A percentile compares a stretch with the other conserved stretches of the same genome.
Conservation (phyloP, 2,797 vertebrate species). For the Microhierax caerulescens region DNA sequence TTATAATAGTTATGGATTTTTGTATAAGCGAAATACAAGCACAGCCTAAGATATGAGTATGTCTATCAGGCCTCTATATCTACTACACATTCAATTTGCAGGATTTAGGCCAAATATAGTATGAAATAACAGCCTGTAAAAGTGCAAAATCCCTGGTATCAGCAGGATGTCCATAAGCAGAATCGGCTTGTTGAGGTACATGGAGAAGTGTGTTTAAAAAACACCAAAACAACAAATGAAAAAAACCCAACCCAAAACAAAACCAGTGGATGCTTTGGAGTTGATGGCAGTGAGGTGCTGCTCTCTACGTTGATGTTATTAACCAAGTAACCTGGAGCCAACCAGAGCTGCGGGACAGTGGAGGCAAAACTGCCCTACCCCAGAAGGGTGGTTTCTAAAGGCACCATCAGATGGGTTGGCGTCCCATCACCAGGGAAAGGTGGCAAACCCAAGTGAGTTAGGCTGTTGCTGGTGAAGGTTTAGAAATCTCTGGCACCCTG, state of each 20-base stretch:
- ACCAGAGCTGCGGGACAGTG: too few species aligned
- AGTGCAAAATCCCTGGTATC: neutral
- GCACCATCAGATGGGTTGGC: neutral
- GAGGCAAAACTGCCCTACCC: neutral
- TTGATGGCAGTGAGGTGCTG: neutral
- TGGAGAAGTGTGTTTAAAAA: neutral
- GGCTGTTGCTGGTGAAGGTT: neutral
- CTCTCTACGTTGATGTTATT: neutral
- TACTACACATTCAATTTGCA: neutral
- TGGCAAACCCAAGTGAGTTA: neutral
- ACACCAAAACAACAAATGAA: too few species aligned
- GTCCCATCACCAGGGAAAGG: neutral
- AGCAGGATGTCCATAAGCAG: neutral
- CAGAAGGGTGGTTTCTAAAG: neutral
- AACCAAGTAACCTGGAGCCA: neutral
- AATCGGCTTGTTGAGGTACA: rapidly evolving
- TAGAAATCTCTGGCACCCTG: neutral
- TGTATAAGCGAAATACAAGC: neutral
- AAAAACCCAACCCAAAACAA: neutral
- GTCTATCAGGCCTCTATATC: neutral
- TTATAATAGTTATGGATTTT: neutral
- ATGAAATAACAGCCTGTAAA: neutral
- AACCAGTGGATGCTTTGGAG: neutral
- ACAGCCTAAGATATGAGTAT: neutral
- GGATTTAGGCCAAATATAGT: neutral